Base-by-base conservation (phyloP, 2,797 vertebrate species). In the Sus cebifrons region DNA sequence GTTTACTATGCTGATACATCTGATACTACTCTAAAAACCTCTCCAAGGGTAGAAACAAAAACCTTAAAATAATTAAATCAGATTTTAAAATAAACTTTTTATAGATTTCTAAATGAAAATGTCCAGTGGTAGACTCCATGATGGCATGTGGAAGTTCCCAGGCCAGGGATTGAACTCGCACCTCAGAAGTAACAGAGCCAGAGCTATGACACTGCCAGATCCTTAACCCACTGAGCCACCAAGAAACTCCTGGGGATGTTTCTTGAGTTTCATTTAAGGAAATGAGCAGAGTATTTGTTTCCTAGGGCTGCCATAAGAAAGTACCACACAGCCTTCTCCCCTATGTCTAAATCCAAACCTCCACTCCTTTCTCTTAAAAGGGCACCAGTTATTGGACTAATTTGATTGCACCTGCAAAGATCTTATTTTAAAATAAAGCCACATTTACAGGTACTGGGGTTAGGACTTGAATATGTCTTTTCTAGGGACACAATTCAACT, bases 21-120 rank as follows among this genome's bases (percentile, higher is more conserved):
- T 36, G 60, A 62, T 77, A 32, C 0, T 73, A 54, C 29, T n/a
- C 27, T 36, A 17, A 86, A 79, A 75, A 75, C 10, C 11, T 92
- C 15, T 60, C 40, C 54, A 91, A 86, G 20, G 17, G 10, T 40
- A 60, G 12, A 11, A 5, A 36, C 36, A 81, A 68, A 78, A 27
- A 36, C 36, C 52, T 88, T 60, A 32, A 81, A 73, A 78, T 49
- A 13, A 86, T 86, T 83, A 78, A 88, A 86, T 87, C 25, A 62
- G 40, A 90, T 58, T 92, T 92, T 73, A 54, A 86, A 23, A 91
- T 49, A 71, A 71, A 68, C 7, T 65, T 21, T 1, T 7, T 90
- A 11, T 2, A 79, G 25, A 64, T 86, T 52, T 70, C 78, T 91
- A 71, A 81, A 49, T 32, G 81, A 52, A 87, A 79, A 49, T 1